phyloP scores from a whole-genome alignment of 2,797 vertebrate genomes.

The Gouania willdenowi region DNA sequence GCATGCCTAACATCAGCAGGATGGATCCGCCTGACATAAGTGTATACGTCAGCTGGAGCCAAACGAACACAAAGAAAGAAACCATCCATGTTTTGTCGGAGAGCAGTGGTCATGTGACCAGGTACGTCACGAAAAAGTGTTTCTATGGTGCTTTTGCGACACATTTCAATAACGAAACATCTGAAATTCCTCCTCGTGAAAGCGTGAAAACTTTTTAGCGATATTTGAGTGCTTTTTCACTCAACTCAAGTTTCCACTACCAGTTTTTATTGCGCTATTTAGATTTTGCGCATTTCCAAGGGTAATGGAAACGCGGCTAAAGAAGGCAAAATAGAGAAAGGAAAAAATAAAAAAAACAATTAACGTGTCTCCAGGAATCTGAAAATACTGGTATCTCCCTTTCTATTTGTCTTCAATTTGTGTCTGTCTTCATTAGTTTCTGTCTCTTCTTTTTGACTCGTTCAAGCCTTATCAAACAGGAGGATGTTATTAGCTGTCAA shows the following conservation, averaged over 20 bases:
- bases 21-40: conserved; percentile 70
- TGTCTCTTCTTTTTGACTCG: conserved; percentile 48
- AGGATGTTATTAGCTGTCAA: conserved; percentile 70
- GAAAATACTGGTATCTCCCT: conserved; percentile 17
- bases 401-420: conserved; percentile 39
- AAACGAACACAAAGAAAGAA: conserved; percentile 43
- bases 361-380: conserved; percentile 25
- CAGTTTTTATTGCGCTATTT: too few relatives aligned
- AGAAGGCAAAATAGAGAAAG: conserved; percentile 6
- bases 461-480: conserved; percentile 52
- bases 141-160: too few relatives aligned
- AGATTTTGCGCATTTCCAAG: too few relatives aligned
- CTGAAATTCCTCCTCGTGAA: too few relatives aligned
- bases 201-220: too few relatives aligned
- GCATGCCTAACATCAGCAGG: conserved; percentile 72
- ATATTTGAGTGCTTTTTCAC: too few relatives aligned
- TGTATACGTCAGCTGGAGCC: conserved; percentile 68
- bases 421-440: conserved; percentile 56
- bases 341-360: conserved; percentile 51
- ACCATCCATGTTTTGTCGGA: too few relatives aligned
- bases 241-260: too few relatives aligned
- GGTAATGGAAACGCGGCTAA: too few relatives aligned
- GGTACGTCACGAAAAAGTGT: too few relatives aligned
- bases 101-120: too few relatives aligned
- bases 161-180: too few relatives aligned